phyloP scores from a whole-genome alignment of 1,140 invertebrate genomes.

The Adelges cooleyi region DNA sequence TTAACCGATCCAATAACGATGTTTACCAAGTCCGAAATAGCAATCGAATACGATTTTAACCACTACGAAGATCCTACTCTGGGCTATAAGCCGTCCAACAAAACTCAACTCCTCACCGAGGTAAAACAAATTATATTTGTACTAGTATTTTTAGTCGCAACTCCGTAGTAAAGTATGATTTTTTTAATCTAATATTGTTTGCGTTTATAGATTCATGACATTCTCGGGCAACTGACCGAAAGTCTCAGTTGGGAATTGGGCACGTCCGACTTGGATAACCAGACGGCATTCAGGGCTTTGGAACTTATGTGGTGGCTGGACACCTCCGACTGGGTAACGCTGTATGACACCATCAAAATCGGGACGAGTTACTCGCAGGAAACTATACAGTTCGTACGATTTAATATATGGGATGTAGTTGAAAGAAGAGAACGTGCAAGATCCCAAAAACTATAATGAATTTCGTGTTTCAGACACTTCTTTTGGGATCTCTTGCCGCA shows the following conservation, averaged over 20 bases:
- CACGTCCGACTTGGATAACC: constrained; percentile 40
- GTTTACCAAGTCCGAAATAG: constrained; percentile 32
- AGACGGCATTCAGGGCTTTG: constrained; percentile 39
- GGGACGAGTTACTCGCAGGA: constrained; percentile 52
- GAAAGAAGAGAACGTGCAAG: too few relatives aligned
- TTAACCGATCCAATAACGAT: constrained; percentile 35
- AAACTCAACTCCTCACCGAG: constrained; percentile 30
- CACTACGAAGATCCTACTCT: constrained; percentile 33
- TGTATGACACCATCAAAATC: constrained; percentile 46
- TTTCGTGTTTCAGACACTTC: constrained; percentile 43
- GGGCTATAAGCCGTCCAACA: constrained; percentile 32
- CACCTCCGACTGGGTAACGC: constrained; percentile 41
- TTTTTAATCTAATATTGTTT: background rate
- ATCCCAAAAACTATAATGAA: background rate
- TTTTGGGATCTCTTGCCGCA: constrained; percentile 61
- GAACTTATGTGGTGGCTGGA: constrained; percentile 44
- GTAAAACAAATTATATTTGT: constrained; percentile 27
- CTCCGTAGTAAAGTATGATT: background rate
- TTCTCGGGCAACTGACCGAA: constrained; percentile 38
- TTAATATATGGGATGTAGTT: too few relatives aligned
- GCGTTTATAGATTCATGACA: constrained; percentile 36
- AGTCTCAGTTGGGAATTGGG: constrained; percentile 40
- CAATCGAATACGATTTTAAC: constrained; percentile 8
- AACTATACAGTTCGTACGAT: constrained; percentile 40
- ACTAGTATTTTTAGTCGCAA: background rate